These are phyloP conservation scores for Hanleya hanleyi DNA, from an alignment of 2,888 invertebrate genomes.

Conservation along the genomic window DNA sequence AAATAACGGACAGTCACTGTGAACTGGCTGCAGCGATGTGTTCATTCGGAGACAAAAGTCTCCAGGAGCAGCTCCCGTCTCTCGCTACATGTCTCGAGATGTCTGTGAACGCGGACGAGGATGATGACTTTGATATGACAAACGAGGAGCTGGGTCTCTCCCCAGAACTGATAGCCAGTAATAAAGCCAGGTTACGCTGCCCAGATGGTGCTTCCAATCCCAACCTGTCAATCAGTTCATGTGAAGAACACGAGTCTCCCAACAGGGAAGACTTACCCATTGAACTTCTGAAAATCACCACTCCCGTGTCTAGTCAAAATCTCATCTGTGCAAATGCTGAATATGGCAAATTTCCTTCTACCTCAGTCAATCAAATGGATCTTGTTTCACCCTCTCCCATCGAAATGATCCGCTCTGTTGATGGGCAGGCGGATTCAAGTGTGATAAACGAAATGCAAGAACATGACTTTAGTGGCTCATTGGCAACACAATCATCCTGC, in stretches of 20 bases:
- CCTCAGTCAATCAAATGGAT: no score
- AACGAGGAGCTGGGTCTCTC: neutral
- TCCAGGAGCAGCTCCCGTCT: neutral
- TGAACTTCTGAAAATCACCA: neutral
- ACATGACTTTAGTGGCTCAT: constrained; percentile 29
- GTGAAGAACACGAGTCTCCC: neutral
- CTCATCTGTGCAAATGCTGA: neutral
- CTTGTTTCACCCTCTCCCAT: neutral
- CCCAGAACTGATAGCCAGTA: constrained; percentile 4
- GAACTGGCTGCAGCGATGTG: constrained; percentile 7
- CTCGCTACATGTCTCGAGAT: neutral
- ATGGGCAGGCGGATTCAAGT: constrained; percentile 39
- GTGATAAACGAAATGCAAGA: constrained; percentile 20
- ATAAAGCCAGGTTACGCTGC: constrained; percentile 81
- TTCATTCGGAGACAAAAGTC: neutral
- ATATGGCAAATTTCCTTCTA: neutral
- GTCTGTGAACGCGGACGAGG: neutral
- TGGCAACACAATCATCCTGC: constrained; percentile 24
- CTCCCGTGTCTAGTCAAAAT: neutral
- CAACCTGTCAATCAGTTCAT: constrained; percentile 77
- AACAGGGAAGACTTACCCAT: neutral
- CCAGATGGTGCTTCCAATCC: constrained; percentile 96
- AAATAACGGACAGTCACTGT: constrained; percentile 19
- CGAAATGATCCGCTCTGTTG: constrained; percentile 13
- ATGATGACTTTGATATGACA: neutral